Percentiles rank a stretch among this genome's conserved stretches.
Conservation (phyloP, 2,888 invertebrate genomes). For the Mantis religiosa region DNA sequence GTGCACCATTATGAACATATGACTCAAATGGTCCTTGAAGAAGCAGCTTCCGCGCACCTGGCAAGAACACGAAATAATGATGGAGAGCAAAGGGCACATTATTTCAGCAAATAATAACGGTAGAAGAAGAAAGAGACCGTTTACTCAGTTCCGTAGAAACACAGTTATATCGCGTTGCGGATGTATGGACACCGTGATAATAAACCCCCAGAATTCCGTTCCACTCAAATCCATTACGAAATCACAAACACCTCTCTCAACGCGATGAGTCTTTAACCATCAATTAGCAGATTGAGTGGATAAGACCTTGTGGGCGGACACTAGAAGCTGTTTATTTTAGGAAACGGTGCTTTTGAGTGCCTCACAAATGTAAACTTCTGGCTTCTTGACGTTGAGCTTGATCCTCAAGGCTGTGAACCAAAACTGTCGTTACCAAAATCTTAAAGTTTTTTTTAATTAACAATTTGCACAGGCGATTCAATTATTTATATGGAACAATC, state of each 20-base stretch:
- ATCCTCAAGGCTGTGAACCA: too few relatives aligned
- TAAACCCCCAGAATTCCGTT: background rate
- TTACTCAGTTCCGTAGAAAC: background rate
- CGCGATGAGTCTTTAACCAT: background rate
- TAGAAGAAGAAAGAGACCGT: background rate
- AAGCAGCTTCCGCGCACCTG: too few relatives aligned
- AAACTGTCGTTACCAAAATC: too few relatives aligned
- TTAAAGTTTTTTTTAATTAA: too few relatives aligned
- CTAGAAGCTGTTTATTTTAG: too few relatives aligned
- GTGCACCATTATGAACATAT: too few relatives aligned
- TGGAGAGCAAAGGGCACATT: background rate
- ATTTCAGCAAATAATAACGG: background rate
- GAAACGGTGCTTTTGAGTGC: background rate
- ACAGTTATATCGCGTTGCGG: background rate
- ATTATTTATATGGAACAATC: too few relatives aligned
- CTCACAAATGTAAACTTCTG: background rate
- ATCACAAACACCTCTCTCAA: background rate
- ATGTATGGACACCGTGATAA: background rate
- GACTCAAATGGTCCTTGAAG: too few relatives aligned
- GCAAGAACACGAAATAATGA: too few relatives aligned
- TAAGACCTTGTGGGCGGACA: background rate
- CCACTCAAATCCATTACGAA: background rate
- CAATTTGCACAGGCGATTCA: too few relatives aligned
- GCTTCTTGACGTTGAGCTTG: background rate
- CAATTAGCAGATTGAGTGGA: background rate